Base-by-base conservation (phyloP, 23 tunicate species). In the Phallusia fumigata region DNA sequence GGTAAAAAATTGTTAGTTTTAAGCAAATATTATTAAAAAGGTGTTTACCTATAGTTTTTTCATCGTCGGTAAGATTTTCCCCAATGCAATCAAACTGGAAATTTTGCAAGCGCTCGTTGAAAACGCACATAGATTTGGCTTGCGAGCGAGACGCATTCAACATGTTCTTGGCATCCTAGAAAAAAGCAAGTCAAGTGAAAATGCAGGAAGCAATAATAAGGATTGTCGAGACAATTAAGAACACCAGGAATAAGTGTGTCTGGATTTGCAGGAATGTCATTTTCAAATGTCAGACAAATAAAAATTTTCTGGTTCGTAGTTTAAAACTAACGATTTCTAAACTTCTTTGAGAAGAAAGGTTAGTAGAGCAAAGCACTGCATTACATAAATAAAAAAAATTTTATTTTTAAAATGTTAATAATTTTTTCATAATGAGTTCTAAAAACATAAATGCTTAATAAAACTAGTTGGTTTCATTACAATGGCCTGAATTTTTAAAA, bases 61-160 rank as follows among this genome's bases (percentile, higher is more conserved):
- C 98, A 36, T 53, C 77, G 35, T 94, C 98, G 0, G 98, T 89
- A 22, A 94, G 45, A 32, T 94, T 89, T 40, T 78, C 93, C 19
- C 98, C 98, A 33, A 94, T 88, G 52, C 92, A 79, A 52, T 84
- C 88, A 81, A 93, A 88, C 79, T 82, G 85, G 85, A 88, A 93
- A 19, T 81, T 76, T 77, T 86, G 88, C 75, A 94, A 49, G 6
- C 91, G 65, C 19, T 80, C 87, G 73, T 83, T 89, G 75, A 94
- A 94, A 18, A 35, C 31, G 13, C 53, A 77, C 93, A 94, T 86
- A 79, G 53, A 85, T 52, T 94, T 91, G 51, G 81, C 87, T 24
- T 94, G 91, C 35, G 76, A 52, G 19, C 64, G 36, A 31, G 84
- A 94, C 5, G 98, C 93, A 64, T 50, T 52, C 15, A 94, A 30